Evolutionary conservation across 2,888 invertebrate species (phyloP).

Genomic region (Mythimna impura): DNA sequence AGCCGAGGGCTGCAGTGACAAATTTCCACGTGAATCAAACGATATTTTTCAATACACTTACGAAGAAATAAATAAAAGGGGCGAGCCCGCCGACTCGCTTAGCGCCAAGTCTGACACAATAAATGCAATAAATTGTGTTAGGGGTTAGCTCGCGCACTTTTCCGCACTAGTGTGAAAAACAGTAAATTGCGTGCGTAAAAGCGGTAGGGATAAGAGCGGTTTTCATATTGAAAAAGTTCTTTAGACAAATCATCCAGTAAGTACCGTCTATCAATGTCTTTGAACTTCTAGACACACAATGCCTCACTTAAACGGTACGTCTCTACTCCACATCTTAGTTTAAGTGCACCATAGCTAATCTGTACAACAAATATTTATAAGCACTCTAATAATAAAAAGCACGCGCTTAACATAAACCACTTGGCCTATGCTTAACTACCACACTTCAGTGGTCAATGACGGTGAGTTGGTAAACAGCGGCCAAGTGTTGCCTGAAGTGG

Average conservation of each 20-base stretch:
- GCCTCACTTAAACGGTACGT: conserved; percentile 27
- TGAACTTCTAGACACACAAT: not conserved
- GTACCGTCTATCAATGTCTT: not conserved
- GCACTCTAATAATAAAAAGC: conserved; percentile 15
- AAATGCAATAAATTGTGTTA: no score
- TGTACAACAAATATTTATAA: conserved; percentile 36
- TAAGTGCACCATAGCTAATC: conserved; percentile 24
- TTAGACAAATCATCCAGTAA: not conserved
- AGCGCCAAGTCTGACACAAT: no score
- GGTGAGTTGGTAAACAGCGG: conserved; percentile 19
- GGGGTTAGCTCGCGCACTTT: no score
- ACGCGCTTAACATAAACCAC: conserved; percentile 18
- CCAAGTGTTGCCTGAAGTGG: conserved; percentile 13
- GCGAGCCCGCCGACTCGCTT: no score
- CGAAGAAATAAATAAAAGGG: no score
- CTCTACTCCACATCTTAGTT: not conserved
- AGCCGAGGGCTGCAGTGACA: no score
- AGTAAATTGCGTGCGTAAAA: no score
- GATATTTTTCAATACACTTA: no score
- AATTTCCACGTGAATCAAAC: no score
- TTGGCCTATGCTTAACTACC: conserved; percentile 18
- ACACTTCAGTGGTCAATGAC: conserved; percentile 52
- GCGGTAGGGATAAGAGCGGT: no score
- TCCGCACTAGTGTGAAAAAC: no score
- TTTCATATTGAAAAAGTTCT: not conserved